Evolutionary conservation across 1,140 invertebrate genomes (phyloP), one percentile per base, ranked within the genome.

Genomic region (Pseudomyrmex flavicornis): DNA sequence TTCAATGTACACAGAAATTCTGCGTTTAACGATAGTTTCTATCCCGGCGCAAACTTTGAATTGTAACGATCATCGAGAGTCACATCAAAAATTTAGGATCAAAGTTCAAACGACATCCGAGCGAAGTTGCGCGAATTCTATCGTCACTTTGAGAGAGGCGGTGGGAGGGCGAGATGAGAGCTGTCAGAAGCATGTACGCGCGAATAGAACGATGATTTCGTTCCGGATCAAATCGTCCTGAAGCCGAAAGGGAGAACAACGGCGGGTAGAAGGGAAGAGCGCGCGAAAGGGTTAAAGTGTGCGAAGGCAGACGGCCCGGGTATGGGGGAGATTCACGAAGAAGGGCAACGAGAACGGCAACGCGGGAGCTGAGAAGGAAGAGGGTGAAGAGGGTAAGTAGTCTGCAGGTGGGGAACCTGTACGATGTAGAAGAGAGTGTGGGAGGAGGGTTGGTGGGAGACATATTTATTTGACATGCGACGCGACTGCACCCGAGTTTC

Each of bases 391-490:
- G 74, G 84, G 80, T 84, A 82, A 74, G 66, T 70, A 68, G 70
- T 84, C 79, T 82, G 80, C 52, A 82, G 79, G 88, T 82, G 85
- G 91, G 90, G 84, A 76, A 52, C 48, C 72, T 17, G 63, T 26
- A 59, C 46, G 83, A 77, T 68, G 54, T 7, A 15, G 54, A n/a
- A 20, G 50, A 68, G 46, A 3, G 46, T 2, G 70, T 35, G 48
- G 74, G 68, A 72, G 44, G 26, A 48, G 66, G 58, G 70, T 68
- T 46, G 61, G 79, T 72, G 85, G 90, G 91, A 93, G 93, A 94
- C 93, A 94, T 94, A 94, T 94, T 94, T 94, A 94, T 94, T 94
- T 94, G 93, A 94, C 93, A 92, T 94, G 94, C 93, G 93, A 94
- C 93, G 93, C 93, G 93, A 94, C 93, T 94, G 93, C 93, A 94